Base-by-base conservation (phyloP, 2,888 invertebrate species). In the Synergus japonicus region DNA sequence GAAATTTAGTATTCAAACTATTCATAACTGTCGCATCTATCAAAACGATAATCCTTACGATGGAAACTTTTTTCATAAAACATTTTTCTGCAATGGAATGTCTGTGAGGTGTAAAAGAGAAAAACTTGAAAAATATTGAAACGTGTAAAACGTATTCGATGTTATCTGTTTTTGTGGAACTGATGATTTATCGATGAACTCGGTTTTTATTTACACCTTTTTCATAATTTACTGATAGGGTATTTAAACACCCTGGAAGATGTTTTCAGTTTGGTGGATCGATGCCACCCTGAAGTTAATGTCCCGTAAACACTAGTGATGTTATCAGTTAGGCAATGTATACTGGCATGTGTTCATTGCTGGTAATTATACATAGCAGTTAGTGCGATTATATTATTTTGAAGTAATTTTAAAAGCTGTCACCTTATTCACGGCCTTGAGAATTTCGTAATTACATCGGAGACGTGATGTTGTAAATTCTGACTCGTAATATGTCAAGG, bases 401-500 rank as follows among this genome's bases (percentile, higher is more conserved):
- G 18, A 22, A 22, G 22, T 12, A 1, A 22, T 49, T 73, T 49
- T 1, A 73, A 22, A 73, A 73, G n/a, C 46, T n/a, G 29, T 49
- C 29, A 73, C 29, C 46, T 49, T 49, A 73, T 73, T 73, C 37
- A 37, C 29, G 37, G 10, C 69, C 37, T 73, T 73, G 49, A 29
- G 29, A 54, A 73, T 73, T 54, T 54, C 5, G 67, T 46, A 67
- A 46, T 67, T 22, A 22, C 22, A 22, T 13, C 22, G 22, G 22
- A 60, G 60, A 22, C 22, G 18, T 22, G 60, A 22, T 60, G 18
- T 58, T 60, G 12, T 67, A 43, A 22, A 73, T 46, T 49, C 49
- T 49, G 29, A 49, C 49, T 29, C 54, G 37, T 73, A 37, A 73
- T 54, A 73, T 73, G 73, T 54, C 73, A 73, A 73, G 73, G 73